Evolutionary conservation across 2,888 invertebrate species (phyloP).

Genomic region (Platycheirus albimanus): DNA sequence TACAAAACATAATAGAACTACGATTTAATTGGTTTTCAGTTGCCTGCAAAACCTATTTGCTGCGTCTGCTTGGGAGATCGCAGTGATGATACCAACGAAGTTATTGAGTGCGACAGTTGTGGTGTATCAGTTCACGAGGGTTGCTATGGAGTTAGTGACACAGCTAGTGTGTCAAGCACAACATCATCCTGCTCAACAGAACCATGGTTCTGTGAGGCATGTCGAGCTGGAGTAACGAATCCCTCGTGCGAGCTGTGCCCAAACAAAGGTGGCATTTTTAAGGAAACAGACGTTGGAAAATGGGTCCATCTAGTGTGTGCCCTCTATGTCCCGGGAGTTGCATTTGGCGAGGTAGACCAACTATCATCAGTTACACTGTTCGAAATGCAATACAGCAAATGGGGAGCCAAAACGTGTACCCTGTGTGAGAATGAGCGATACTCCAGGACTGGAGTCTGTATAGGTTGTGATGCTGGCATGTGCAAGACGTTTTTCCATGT

Average conservation of each 20-base stretch:
- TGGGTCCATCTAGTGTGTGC: conserved; percentile 99
- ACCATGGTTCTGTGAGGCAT: conserved; percentile 99
- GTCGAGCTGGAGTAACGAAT: conserved; percentile 93
- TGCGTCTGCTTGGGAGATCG: conserved; percentile 96
- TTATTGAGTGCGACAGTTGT: conserved; percentile 98
- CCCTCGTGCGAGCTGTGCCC: conserved; percentile 98
- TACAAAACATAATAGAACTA: too few species aligned
- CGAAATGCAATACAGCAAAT: conserved; percentile 98
- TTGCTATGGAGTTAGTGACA: conserved; percentile 97
- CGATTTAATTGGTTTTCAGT: too few species aligned
- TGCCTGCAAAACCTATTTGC: conserved; percentile 91
- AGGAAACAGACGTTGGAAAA: conserved; percentile 98
- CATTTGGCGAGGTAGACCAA: conserved; percentile 97
- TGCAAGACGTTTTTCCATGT: conserved; percentile 99
- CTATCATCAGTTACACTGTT: conserved; percentile 96
- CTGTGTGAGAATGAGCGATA: conserved; percentile 94
- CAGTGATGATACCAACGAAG: conserved; percentile 97
- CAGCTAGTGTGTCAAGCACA: conserved; percentile 94
- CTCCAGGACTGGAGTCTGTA: conserved; percentile 96
- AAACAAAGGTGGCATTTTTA: conserved; percentile 94
- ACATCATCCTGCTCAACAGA: conserved; percentile 97
- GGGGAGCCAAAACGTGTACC: conserved; percentile 96
- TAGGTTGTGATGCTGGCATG: conserved; percentile 99
- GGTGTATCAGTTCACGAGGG: conserved; percentile 98
- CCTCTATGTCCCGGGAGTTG: conserved; percentile 97